Base-by-base conservation (phyloP, 2,888 invertebrate species). In the Eremobia ochroleuca region DNA sequence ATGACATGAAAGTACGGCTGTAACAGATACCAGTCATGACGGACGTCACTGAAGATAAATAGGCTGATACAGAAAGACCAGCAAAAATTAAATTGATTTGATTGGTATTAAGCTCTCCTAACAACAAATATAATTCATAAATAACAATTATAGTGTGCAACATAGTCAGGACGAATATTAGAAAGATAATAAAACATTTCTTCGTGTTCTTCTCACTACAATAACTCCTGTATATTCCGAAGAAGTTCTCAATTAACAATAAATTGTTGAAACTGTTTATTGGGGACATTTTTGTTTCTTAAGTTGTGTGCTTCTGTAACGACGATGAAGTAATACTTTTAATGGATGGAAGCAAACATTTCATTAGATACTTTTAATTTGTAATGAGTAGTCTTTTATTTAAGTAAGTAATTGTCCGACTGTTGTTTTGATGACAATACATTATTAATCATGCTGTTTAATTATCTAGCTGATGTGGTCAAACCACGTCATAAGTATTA, bases 221-320 rank as follows among this genome's bases (percentile, higher is more conserved):
- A 61, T 73, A 79, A 73, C 46, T 80, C 34, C 78, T 52, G 59
- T 55, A 59, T 34, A 79, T 73, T 18, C 81, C 74, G 8, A 66
- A 58, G 3, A 72, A 34, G 25, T 72, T 71, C 28, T 77, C 80
- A 1, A 77, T 31, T 3, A 80, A 15, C 21, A 79, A 21, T 9
- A 77, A 72, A 40, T 64, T n/a, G 8, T 58, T 72, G 0, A 77
- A 31, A 31, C 11, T 72, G 4, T 64, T 64, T 58, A 37, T 15
- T 8, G 31, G 55, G 2, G 31, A 79, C 77, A 77, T 76, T 77
- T 64, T 46, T 21, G 21, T 21, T n/a, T 11, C 15, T 13, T 25
- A 43, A 37, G 72, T 31, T 6, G 31, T 49, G 25, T 13, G 15
- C 4, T 11, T 34, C 11, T 6, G 37, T n/a, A n/a, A 3, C 40